Percentiles rank a stretch among this genome's conserved stretches.
Evolutionary conservation across 2,888 invertebrate species (phyloP).

Genomic region (Aleiodes alternator): DNA sequence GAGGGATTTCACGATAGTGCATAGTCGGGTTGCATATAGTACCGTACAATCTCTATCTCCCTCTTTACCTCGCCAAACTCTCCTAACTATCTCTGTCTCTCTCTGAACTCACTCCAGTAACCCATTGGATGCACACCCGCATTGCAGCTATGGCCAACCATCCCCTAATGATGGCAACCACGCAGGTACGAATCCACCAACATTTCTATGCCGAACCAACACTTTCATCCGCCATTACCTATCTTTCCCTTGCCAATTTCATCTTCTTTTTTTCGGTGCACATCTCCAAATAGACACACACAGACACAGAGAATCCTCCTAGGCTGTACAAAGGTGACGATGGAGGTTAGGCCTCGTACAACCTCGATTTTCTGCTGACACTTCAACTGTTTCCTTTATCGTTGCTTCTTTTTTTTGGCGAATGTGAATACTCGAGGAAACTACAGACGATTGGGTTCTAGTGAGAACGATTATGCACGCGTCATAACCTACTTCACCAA

Average conservation of each 20-base stretch:
- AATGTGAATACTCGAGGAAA: not conserved
- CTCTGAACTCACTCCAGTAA: slow-evolving; percentile 46
- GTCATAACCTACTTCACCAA: slow-evolving; percentile 17
- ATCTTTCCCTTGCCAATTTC: slow-evolving; percentile 40
- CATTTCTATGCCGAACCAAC: slow-evolving; percentile 43
- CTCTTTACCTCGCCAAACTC: slow-evolving; percentile 46
- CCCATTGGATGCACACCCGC: slow-evolving; percentile 69
- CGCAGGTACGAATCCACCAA: slow-evolving; percentile 69
- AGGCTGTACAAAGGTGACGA: slow-evolving; percentile 20
- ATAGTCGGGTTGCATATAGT: slow-evolving; percentile 57
- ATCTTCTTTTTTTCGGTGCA: slow-evolving; percentile 32
- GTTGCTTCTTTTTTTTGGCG: slow-evolving; percentile 31
- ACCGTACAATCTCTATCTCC: slow-evolving; percentile 42
- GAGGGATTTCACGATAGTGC: slow-evolving; percentile 61
- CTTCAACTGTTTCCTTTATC: slow-evolving; percentile 50
- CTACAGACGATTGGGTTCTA: not conserved
- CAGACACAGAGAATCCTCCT: not conserved
- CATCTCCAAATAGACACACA: not conserved
- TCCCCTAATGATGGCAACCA: slow-evolving; percentile 72
- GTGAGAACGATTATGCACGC: slow-evolving; percentile 15
- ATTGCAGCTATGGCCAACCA: slow-evolving; percentile 74
- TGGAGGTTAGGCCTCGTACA: slow-evolving; percentile 30
- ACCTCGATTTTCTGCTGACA: slow-evolving; percentile 66
- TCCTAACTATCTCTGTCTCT: slow-evolving; percentile 48
- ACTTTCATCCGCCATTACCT: slow-evolving; percentile 42